phyloP scores from a whole-genome alignment of 1,140 invertebrate genomes.

The Philaenus spumarius region DNA sequence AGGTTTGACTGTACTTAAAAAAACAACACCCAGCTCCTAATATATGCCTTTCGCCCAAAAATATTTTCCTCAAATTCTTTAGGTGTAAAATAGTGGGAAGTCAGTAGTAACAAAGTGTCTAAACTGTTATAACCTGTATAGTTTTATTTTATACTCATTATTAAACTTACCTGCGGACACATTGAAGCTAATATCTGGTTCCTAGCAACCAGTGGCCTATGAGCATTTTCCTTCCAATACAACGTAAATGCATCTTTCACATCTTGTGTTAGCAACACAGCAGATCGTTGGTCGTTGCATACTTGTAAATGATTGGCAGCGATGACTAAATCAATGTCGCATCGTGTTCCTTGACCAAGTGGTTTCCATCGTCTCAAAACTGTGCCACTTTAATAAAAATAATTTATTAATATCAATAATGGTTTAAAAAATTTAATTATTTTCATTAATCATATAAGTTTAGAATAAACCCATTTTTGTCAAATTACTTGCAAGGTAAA shows the following conservation, averaged over 20 bases:
- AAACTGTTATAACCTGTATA: no score
- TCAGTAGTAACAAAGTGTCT: background rate
- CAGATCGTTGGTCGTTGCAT: slow-evolving; percentile 58
- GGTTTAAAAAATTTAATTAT: no score
- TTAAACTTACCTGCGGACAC: slow-evolving; percentile 63
- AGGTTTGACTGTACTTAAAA: no score
- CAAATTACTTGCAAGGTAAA: no score
- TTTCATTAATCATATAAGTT: no score
- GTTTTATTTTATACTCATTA: background rate
- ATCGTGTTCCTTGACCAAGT: slow-evolving; percentile 47
- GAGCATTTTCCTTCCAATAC: slow-evolving; percentile 65
- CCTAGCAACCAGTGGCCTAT: slow-evolving; percentile 58
- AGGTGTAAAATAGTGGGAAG: background rate
- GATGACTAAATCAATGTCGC: slow-evolving; percentile 63
- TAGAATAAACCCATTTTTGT: no score
- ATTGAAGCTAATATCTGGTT: slow-evolving; percentile 75
- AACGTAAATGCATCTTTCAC: slow-evolving; percentile 59
- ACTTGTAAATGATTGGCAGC: slow-evolving; percentile 67
- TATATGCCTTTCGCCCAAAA: no score
- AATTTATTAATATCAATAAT: no score
- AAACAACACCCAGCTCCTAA: no score
- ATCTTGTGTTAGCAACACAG: slow-evolving; percentile 57
- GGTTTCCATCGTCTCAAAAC: slow-evolving; percentile 67
- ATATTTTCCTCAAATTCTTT: background rate
- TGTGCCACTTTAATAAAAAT: slow-evolving; percentile 55